Conservation (phyloP, 2,888 invertebrate genomes). For the Amaurobius ferox region DNA sequence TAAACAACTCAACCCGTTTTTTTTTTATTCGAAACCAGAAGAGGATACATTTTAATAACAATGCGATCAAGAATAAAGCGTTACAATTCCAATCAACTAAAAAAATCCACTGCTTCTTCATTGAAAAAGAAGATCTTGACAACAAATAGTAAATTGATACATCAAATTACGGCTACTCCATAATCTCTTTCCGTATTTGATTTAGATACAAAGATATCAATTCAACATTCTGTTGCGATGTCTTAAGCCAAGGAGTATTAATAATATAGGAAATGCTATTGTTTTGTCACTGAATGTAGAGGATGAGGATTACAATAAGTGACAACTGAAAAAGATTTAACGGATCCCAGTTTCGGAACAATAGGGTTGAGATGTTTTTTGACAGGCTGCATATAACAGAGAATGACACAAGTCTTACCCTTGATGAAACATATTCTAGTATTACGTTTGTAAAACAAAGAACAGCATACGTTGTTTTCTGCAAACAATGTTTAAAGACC, state of each 20-base stretch:
- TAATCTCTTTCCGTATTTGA: constrained; percentile 6
- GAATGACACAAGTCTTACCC: not conserved
- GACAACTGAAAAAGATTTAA: constrained; percentile 7
- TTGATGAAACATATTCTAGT: not conserved
- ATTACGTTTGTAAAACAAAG: not conserved
- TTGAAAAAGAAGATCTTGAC: not conserved
- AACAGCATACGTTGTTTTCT: not conserved
- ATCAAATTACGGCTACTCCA: not conserved
- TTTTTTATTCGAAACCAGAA: too few species aligned
- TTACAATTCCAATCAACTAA: not conserved
- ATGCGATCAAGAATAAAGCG: not conserved
- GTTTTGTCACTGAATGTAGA: constrained; percentile 1
- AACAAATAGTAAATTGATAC: not conserved
- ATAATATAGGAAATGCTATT: constrained; percentile 2
- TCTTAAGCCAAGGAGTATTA: constrained; percentile 2
- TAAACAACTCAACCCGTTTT: too few species aligned
- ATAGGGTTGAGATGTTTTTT: not conserved
- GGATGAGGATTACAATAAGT: not conserved
- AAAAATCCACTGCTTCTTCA: not conserved
- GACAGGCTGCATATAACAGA: not conserved
- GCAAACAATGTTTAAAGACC: not conserved
- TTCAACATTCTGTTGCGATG: not conserved
- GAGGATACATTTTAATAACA: not conserved
- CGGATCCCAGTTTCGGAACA: not conserved
- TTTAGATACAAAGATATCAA: not conserved